phyloP scores from a whole-genome alignment of 2,888 invertebrate genomes.

The Margaritifera margaritifera region DNA sequence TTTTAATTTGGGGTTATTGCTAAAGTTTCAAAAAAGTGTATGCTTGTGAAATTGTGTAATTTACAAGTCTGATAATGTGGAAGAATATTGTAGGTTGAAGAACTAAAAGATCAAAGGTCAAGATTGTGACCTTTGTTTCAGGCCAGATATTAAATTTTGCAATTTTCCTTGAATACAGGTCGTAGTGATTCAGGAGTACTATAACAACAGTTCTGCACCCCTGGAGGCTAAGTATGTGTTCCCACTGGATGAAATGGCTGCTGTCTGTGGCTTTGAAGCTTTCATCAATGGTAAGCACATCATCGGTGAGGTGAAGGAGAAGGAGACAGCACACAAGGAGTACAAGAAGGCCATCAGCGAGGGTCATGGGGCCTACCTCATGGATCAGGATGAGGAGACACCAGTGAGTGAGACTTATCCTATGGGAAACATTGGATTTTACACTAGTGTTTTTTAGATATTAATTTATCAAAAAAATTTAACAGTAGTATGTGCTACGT shows the following conservation, averaged over 20 bases:
- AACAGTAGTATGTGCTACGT: too few relatives aligned
- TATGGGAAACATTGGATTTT: not conserved
- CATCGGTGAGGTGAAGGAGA: conserved; percentile 73
- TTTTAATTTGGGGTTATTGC: too few relatives aligned
- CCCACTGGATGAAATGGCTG: conserved; percentile 72
- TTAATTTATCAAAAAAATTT: too few relatives aligned
- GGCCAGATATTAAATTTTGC: not conserved
- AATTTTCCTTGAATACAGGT: conserved; percentile 53
- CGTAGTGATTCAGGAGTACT: conserved; percentile 68
- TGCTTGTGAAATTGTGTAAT: too few relatives aligned
- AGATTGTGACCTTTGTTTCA: too few relatives aligned
- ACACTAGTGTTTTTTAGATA: too few relatives aligned
- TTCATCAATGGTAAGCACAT: conserved; percentile 73
- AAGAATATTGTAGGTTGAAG: too few relatives aligned
- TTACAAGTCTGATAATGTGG: too few relatives aligned
- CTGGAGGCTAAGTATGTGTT: conserved; percentile 74
- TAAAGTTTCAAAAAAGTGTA: too few relatives aligned
- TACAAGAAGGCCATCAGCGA: conserved; percentile 72
- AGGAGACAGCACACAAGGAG: conserved; percentile 70
- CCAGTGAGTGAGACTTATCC: conserved; percentile 55
- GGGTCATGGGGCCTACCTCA: conserved; percentile 74
- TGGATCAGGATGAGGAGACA: conserved; percentile 73
- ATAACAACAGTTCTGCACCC: conserved; percentile 54
- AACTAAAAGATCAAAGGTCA: too few relatives aligned
- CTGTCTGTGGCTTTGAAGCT: conserved; percentile 74